Evolutionary conservation across 2,888 invertebrate genomes (phyloP).

Genomic region (Limnephilus auricula): DNA sequence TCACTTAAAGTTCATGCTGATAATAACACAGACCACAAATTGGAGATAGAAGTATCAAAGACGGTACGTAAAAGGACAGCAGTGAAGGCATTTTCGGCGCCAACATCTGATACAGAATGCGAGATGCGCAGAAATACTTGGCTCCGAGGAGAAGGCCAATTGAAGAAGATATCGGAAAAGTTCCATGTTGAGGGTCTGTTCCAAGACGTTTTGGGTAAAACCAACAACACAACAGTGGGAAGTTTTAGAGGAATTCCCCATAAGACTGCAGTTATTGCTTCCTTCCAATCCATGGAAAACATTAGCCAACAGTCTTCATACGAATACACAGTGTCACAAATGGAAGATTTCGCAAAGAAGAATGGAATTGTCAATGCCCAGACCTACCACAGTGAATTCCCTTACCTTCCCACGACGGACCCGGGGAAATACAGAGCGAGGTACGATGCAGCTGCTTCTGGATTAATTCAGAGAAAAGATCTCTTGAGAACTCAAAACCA

Average conservation of each 20-base stretch:
- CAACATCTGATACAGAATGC: conserved; percentile 65
- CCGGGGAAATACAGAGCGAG: conserved; percentile 76
- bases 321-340: conserved; percentile 72
- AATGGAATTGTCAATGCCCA: conserved; percentile 73
- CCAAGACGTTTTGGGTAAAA: conserved; percentile 74
- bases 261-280: conserved; percentile 77
- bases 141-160: conserved; percentile 67
- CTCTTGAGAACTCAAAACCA: conserved; percentile 70
- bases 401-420: conserved; percentile 76
- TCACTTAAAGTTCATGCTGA: not conserved
- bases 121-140: conserved; percentile 58
- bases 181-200: conserved; percentile 77
- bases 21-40: not conserved
- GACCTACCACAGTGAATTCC: conserved; percentile 75
- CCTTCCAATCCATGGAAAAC: conserved; percentile 77
- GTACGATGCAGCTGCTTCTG: conserved; percentile 73
- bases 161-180: conserved; percentile 76
- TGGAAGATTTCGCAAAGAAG: conserved; percentile 72
- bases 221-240: conserved; percentile 75
- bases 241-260: conserved; percentile 77
- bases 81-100: conserved; percentile 63
- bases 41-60: not conserved
- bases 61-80: conserved; percentile 39
- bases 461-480: conserved; percentile 75
- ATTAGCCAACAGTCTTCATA: conserved; percentile 73